These are phyloP conservation scores for Ctenosaura bakeri DNA, from an alignment of 2,797 vertebrate genomes.

Conservation along the genomic window DNA sequence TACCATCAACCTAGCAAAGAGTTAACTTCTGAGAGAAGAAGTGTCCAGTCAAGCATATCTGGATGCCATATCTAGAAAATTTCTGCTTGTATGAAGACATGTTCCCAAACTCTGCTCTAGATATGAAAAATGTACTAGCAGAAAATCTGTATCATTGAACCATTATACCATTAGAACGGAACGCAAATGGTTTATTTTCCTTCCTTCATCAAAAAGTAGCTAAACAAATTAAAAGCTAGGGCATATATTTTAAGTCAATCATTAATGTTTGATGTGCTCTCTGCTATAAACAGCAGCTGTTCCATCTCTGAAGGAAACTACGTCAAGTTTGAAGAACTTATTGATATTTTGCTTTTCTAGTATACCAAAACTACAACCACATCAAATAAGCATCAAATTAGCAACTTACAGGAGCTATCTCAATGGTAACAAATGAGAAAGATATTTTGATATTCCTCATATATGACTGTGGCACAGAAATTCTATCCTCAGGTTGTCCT, in stretches of 20 bases:
- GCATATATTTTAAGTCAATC: background rate
- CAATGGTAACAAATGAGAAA: background rate
- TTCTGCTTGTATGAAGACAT: background rate
- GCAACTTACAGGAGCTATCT: background rate
- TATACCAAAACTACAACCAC: slow-evolving; percentile 16
- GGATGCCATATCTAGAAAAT: slow-evolving; percentile 10
- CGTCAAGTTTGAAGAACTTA: slow-evolving; percentile 23
- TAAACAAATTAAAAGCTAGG: slow-evolving; percentile 5
- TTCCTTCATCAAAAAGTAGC: background rate
- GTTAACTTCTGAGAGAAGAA: background rate
- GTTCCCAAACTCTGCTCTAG: background rate
- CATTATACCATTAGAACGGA: background rate
- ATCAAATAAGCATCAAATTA: background rate
- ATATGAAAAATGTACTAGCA: background rate
- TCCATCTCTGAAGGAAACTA: slow-evolving; percentile 1
- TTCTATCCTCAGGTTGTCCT: slow-evolving; percentile 34
- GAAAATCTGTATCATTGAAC: background rate
- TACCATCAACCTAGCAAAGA: background rate
- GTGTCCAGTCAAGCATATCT: background rate
- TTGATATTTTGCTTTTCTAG: slow-evolving; percentile 26
- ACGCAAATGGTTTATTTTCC: background rate
- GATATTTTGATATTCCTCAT: background rate
- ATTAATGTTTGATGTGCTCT: slow-evolving; percentile 1
- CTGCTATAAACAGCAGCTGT: background rate
- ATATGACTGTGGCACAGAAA: fast-evolving